Evolutionary conservation across 1,140 invertebrate genomes (phyloP).

Genomic region (Lucilia cuprina): DNA sequence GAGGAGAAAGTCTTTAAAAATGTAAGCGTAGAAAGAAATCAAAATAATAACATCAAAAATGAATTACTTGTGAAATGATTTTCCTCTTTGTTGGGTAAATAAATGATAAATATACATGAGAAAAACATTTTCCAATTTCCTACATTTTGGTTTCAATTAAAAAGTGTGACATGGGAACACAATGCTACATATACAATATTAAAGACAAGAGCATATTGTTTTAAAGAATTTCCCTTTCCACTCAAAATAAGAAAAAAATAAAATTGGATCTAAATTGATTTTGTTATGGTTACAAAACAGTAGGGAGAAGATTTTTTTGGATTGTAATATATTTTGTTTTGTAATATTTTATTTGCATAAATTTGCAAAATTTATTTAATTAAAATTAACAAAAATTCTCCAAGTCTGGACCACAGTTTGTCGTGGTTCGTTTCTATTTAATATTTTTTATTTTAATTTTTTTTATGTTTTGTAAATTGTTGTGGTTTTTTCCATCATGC

Average conservation of each 20-base stretch:
- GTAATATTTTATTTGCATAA: neutral
- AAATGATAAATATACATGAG: neutral
- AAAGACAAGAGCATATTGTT: neutral
- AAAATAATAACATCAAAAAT: slow-evolving; percentile 28
- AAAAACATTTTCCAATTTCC: neutral
- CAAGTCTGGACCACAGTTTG: slow-evolving; percentile 28
- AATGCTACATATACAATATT: neutral
- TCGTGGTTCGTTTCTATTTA: slow-evolving; percentile 4
- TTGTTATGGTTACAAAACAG: too few relatives aligned
- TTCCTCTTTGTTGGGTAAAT: neutral
- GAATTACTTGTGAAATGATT: slow-evolving; percentile 2
- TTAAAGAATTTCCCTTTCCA: neutral
- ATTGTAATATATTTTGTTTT: neutral
- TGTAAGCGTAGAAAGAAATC: neutral
- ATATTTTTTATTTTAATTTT: slow-evolving; percentile 8
- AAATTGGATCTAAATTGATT: too few relatives aligned
- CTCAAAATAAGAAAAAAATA: too few relatives aligned
- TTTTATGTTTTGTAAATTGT: slow-evolving; percentile 10
- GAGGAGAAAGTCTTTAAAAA: slow-evolving; percentile 1
- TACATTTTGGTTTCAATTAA: neutral
- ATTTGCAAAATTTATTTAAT: neutral
- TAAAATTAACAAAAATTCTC: slow-evolving; percentile 12
- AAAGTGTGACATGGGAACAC: neutral
- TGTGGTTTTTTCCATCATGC: slow-evolving; percentile 11
- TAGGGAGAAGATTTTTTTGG: neutral